Conservation (phyloP, 2,113 vertebrate genomes). For the Ia io region DNA sequence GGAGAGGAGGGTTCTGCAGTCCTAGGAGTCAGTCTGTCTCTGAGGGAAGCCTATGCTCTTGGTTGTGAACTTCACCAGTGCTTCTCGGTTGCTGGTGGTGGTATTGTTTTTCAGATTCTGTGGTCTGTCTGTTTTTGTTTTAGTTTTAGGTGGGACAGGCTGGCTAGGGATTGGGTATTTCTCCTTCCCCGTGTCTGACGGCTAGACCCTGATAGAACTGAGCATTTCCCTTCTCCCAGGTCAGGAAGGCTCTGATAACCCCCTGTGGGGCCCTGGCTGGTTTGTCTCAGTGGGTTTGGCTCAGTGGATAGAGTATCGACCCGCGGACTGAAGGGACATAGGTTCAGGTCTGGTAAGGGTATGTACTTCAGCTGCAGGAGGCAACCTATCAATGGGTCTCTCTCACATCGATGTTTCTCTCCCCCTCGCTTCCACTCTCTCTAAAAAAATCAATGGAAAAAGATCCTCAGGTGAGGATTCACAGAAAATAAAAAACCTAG, state of each 20-base stretch:
- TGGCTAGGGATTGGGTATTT: neutral
- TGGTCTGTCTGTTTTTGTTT: neutral
- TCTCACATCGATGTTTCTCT: too few relatives aligned
- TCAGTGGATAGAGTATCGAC: too few relatives aligned
- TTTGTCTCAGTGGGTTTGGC: neutral
- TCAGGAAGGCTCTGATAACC: neutral
- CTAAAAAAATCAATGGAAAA: too few relatives aligned
- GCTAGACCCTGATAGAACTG: neutral
- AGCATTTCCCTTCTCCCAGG: neutral
- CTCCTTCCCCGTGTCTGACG: neutral
- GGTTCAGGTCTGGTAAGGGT: too few relatives aligned
- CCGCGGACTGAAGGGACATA: too few relatives aligned
- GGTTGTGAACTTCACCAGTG: neutral
- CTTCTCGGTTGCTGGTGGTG: neutral
- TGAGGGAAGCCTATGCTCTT: neutral
- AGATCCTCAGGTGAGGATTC: too few relatives aligned
- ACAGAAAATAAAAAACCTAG: too few relatives aligned
- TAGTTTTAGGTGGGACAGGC: neutral
- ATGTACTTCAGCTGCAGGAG: too few relatives aligned
- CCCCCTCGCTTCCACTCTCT: too few relatives aligned
- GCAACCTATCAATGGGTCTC: too few relatives aligned
- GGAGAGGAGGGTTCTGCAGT: accelerated
- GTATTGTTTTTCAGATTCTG: neutral
- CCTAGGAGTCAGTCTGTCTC: neutral
- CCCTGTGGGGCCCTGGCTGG: neutral